Percentiles rank a stretch among this genome's conserved stretches.
Evolutionary conservation across 37 sponge, comb jelly and placozoan genomes (phyloP).

Genomic region (Bolinopsis microptera): DNA sequence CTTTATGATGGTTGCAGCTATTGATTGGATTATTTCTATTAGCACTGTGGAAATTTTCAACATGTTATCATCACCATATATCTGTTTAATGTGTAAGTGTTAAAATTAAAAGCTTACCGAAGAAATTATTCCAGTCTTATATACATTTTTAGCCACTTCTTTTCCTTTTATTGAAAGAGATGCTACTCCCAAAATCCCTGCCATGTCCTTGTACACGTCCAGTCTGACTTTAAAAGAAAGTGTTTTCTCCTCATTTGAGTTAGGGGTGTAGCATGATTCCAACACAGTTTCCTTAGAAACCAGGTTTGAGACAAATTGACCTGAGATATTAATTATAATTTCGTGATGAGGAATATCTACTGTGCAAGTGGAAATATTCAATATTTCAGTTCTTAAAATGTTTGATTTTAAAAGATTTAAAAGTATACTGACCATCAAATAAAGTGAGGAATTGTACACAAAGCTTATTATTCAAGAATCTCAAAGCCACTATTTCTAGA

Average conservation of each 20-base stretch:
- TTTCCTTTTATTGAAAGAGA: neutral
- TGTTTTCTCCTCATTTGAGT: neutral
- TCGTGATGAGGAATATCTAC: too few species aligned
- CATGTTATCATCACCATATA: too few species aligned
- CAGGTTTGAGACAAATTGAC: neutral
- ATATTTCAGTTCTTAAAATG: too few species aligned
- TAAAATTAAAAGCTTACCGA: neutral
- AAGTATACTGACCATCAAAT: neutral
- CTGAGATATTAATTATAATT: too few species aligned
- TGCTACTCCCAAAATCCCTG: neutral
- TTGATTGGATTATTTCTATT: too few species aligned
- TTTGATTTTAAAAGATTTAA: too few species aligned
- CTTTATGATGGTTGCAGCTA: too few species aligned
- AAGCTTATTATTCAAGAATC: neutral
- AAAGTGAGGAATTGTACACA: neutral
- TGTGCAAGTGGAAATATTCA: too few species aligned
- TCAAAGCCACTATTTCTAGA: neutral
- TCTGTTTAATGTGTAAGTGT: neutral
- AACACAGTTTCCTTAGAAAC: neutral
- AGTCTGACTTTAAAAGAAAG: neutral
- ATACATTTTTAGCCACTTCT: neutral
- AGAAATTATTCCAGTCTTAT: neutral
- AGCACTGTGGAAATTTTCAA: too few species aligned
- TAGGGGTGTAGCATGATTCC: constrained; percentile 29
- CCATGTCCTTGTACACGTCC: neutral